Evolutionary conservation across 2,113 vertebrate species (phyloP), one percentile per base, ranked within the genome.

Genomic region (Cephalopholis sonnerati): DNA sequence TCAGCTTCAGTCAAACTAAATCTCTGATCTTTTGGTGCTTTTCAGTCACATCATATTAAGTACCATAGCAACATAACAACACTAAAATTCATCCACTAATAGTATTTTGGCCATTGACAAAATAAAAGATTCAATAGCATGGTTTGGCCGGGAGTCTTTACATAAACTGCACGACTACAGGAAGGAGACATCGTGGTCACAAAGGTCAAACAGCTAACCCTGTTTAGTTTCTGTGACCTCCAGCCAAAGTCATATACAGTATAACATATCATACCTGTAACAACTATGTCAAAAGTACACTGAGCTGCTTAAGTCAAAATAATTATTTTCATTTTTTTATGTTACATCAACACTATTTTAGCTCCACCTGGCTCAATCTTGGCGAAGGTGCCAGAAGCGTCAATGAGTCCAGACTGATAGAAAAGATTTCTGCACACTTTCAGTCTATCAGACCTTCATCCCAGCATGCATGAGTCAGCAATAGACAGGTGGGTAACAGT

Each of bases 1-100:
- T 87, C 73, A 71, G 74, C 51, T 83, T 83, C 74, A 77, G 73
- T 79, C 83, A 76, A 85, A 83, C 73, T 41, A 41, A 58, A 66
- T 16, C n/a, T 78, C 50, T 18, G 18, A 51, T 39, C 12, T 69
- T 69, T 82, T 75, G 67, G 71, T 65, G 59, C 25, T 61, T 78
- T 87, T 85, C 75, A 81, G 83, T 89, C 81, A 78, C 77, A 44
- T 82, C 4, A 12, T 36, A 74, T 41, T 18, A n/a, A 57, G 22
- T 62, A 62, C 36, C 18, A 73, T 5, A 55, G 32, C 1, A 85
- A 87, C 64, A 51, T 36, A 7, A 89, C 83, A 62, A 78, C 67
- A 86, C 55, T n/a, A 36, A 70, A 27, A 74, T 27, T 61, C 8
- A 77, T 3, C 24, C 16, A 61, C 63, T 36, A 57, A 25, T 4